Evolutionary conservation across 1,140 invertebrate species (phyloP).

Genomic region (Listronotus oregonensis): DNA sequence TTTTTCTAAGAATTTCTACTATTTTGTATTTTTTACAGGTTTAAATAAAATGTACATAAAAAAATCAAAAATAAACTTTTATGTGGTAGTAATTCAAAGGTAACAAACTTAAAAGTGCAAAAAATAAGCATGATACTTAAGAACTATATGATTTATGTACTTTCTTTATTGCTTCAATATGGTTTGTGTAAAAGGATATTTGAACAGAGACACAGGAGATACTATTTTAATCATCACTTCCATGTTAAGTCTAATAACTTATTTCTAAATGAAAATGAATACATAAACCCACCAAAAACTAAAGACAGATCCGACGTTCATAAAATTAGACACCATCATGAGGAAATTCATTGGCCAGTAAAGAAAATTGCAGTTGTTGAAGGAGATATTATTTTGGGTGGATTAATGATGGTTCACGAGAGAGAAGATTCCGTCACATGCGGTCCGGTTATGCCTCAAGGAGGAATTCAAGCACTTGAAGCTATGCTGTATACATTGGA

Average conservation of each 20-base stretch:
- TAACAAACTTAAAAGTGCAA: slow-evolving; percentile 1
- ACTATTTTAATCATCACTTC: background rate
- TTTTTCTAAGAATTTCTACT: too few species aligned
- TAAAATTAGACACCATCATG: slow-evolving; percentile 37
- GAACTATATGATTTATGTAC: background rate
- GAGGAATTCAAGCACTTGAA: slow-evolving; percentile 82
- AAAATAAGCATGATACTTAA: background rate
- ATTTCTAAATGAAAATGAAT: slow-evolving; percentile 17
- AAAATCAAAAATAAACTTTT: too few species aligned
- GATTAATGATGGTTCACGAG: slow-evolving; percentile 93
- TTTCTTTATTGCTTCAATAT: background rate
- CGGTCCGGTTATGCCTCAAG: slow-evolving; percentile 88
- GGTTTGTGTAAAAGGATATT: slow-evolving; percentile 3
- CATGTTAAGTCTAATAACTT: slow-evolving; percentile 12
- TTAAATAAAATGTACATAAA: too few species aligned
- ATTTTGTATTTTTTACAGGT: too few species aligned
- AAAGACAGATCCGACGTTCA: slow-evolving; percentile 10
- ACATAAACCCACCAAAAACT: slow-evolving; percentile 5
- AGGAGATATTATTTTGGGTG: slow-evolving; percentile 84
- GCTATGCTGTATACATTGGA: slow-evolving; percentile 88
- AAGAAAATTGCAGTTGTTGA: slow-evolving; percentile 85
- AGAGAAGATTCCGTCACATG: slow-evolving; percentile 78
- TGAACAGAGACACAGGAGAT: background rate
- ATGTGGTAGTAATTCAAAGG: too few species aligned
- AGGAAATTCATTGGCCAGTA: slow-evolving; percentile 72